Percentiles rank a stretch among this genome's conserved stretches.
Conservation (phyloP, 2,797 vertebrate genomes). For the Odontamblyopus rebecca region DNA sequence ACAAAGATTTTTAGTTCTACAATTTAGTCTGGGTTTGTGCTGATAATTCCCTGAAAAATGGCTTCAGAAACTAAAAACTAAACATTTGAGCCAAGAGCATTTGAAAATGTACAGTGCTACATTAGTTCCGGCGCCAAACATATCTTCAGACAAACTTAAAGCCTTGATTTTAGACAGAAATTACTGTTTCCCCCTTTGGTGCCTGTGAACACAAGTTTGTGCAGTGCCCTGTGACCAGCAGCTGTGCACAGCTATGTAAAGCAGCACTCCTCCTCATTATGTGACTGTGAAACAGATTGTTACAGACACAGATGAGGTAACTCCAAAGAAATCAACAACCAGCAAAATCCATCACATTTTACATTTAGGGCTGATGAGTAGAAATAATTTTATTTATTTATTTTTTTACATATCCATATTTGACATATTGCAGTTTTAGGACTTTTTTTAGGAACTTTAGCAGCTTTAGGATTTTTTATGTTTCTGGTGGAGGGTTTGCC, state of each 20-base stretch:
- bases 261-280: constrained; percentile 1
- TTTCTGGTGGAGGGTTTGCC: no score
- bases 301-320: constrained; percentile 12
- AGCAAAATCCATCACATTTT: constrained; percentile 18
- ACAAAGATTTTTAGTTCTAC: not conserved
- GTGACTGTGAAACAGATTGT: constrained; percentile 9
- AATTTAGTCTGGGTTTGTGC: constrained; percentile 15
- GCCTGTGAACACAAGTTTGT: not conserved
- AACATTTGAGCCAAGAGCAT: constrained; percentile 1
- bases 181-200: not conserved
- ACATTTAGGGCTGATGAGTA: constrained; percentile 12
- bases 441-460: no score
- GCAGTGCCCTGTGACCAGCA: not conserved
- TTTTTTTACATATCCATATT: not conserved
- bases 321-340: constrained; percentile 6
- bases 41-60: not conserved
- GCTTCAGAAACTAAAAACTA: not conserved
- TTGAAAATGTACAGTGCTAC: not conserved
- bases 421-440: not conserved
- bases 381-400: no score
- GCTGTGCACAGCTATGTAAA: constrained; percentile 11
- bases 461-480: no score
- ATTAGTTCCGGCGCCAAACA: constrained; percentile 1
- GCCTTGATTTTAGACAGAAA: not conserved
- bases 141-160: constrained; percentile 1